phyloP scores from a whole-genome alignment of 2,888 invertebrate genomes.

The Conus canariensis region DNA sequence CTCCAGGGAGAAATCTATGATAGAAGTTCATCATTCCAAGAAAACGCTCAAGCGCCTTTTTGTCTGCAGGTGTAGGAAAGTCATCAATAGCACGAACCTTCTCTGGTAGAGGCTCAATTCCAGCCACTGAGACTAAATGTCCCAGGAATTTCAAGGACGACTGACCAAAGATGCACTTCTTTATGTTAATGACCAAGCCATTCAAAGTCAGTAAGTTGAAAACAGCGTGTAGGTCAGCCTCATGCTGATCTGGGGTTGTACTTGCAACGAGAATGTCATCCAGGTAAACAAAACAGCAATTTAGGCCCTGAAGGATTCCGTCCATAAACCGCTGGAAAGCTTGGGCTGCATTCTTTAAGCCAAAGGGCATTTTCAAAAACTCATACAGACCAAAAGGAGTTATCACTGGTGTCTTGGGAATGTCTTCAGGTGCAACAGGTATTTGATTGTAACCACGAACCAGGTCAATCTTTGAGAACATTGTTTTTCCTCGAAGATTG shows the following conservation, averaged over 20 bases:
- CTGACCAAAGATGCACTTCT: not conserved
- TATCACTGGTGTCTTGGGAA: not conserved
- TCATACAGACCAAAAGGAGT: not conserved
- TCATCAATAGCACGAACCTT: not conserved
- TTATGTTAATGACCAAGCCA: not conserved
- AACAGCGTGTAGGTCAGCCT: not conserved
- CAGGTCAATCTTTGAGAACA: not conserved
- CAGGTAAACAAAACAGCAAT: not conserved
- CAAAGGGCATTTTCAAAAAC: constrained; percentile 4
- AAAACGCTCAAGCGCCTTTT: not conserved
- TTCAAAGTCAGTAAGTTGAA: not conserved
- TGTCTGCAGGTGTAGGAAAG: not conserved
- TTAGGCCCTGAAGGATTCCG: not conserved
- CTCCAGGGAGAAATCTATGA: not conserved
- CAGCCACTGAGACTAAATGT: not conserved
- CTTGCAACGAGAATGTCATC: not conserved
- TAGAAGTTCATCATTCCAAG: not conserved
- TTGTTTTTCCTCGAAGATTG: not conserved
- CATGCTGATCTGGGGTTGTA: not conserved
- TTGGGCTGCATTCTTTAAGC: not conserved
- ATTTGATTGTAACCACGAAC: not conserved
- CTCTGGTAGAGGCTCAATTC: constrained; percentile 4
- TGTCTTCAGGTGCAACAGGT: not conserved
- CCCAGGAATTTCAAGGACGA: not conserved
- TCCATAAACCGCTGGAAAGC: not conserved